phyloP scores from a whole-genome alignment of 2,113 vertebrate species.

The Tamias sibiricus region DNA sequence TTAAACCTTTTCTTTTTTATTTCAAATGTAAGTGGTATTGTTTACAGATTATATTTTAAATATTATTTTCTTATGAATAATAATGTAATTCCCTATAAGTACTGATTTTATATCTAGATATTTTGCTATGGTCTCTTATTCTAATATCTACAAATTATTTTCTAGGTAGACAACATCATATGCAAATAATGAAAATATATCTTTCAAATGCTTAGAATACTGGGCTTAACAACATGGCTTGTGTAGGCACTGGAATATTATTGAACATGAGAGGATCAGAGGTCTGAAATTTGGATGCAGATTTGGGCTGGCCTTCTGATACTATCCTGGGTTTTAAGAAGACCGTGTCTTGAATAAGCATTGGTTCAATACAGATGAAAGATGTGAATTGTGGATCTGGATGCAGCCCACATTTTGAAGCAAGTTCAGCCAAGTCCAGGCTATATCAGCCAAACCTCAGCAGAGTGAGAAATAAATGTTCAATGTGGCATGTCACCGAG shows the following conservation, averaged over 20 bases:
- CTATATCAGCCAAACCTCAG: slow-evolving; percentile 51
- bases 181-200: neutral
- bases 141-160: neutral
- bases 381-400: neutral
- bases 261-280: neutral
- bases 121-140: neutral
- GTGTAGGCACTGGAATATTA: neutral
- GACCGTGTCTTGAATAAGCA: slow-evolving; percentile 1
- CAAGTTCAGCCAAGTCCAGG: neutral
- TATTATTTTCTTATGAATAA: slow-evolving; percentile 32
- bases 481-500: neutral
- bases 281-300: neutral
- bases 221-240: neutral
- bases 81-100: neutral
- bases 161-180: neutral
- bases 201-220: neutral
- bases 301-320: neutral
- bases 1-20: neutral
- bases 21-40: neutral
- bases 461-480: slow-evolving; percentile 53
- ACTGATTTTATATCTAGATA: neutral
- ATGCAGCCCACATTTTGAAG: neutral
- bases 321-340: slow-evolving; percentile 4
- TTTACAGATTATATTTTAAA: slow-evolving; percentile 36
- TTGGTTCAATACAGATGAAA: slow-evolving; percentile 48